Percentiles rank a stretch among this genome's conserved stretches.
Evolutionary conservation across 1,140 invertebrate genomes (phyloP).

Genomic region (Leptinotarsa texana): DNA sequence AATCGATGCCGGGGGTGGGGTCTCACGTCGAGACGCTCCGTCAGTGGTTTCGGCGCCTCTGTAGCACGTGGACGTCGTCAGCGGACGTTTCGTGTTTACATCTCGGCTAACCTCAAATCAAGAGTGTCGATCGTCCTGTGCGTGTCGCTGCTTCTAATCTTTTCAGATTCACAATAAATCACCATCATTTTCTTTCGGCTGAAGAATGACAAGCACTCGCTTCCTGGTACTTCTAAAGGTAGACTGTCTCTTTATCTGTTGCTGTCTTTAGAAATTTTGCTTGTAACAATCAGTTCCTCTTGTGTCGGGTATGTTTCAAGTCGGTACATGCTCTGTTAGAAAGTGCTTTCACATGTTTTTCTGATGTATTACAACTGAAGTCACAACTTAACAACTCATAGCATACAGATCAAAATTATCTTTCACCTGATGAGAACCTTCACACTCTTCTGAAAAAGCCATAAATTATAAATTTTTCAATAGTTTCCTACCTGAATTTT

Average conservation of each 20-base stretch:
- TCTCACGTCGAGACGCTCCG: constrained; percentile 38
- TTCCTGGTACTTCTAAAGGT: constrained; percentile 38
- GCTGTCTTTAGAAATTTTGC: no score
- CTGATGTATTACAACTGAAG: no score
- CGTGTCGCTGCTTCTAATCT: constrained; percentile 4
- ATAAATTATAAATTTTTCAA: no score
- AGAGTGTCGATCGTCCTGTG: not conserved
- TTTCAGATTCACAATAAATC: constrained; percentile 15
- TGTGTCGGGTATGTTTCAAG: no score
- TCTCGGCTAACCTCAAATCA: constrained; percentile 7
- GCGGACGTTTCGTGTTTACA: constrained; percentile 37
- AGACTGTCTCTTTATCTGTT: not conserved
- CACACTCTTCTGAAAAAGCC: no score
- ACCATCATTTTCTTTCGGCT: constrained; percentile 33
- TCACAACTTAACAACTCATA: no score
- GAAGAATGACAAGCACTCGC: constrained; percentile 29
- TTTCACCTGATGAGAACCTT: no score
- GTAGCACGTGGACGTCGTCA: constrained; percentile 45
- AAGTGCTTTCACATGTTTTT: no score
- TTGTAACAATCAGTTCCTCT: no score
- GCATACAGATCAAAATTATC: no score
- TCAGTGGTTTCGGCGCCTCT: constrained; percentile 57
- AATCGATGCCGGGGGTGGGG: constrained; percentile 57
- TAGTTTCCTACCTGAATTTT: no score
- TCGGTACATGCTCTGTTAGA: no score